Conservation (phyloP, 2,888 invertebrate species). For the Piscicola geometra region DNA sequence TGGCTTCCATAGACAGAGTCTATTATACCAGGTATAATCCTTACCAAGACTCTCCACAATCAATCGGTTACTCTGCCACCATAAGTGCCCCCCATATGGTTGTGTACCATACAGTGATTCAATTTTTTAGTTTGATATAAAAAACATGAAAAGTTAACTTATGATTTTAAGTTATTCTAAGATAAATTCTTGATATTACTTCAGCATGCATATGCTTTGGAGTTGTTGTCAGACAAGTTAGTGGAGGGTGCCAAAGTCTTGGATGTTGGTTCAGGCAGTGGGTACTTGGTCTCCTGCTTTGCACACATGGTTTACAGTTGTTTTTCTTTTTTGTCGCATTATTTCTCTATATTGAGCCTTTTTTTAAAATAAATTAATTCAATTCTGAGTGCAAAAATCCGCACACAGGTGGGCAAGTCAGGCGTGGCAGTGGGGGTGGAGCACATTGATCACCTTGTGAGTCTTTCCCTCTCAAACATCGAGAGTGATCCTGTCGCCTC, state of each 20-base stretch:
- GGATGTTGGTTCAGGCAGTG: slow-evolving; percentile 58
- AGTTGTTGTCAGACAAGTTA: slow-evolving; percentile 53
- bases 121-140: not conserved
- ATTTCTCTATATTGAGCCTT: not conserved
- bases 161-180: not conserved
- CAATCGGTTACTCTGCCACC: slow-evolving; percentile 82
- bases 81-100: slow-evolving; percentile 58
- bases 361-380: not conserved
- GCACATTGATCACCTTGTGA: slow-evolving; percentile 33
- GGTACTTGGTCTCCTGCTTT: slow-evolving; percentile 57
- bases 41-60: slow-evolving; percentile 56
- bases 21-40: slow-evolving; percentile 50
- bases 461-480: slow-evolving; percentile 25
- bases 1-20: slow-evolving; percentile 54
- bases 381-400: too few relatives aligned
- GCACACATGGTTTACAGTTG: slow-evolving; percentile 54
- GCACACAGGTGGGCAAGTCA: slow-evolving; percentile 27
- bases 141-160: not conserved
- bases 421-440: slow-evolving; percentile 35
- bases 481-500: slow-evolving; percentile 25
- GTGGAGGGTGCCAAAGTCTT: slow-evolving; percentile 58
- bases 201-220: slow-evolving; percentile 57
- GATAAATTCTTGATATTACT: not conserved
- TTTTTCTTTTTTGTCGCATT: not conserved
- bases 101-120: not conserved